phyloP scores from a whole-genome alignment of 2,888 invertebrate species.

The Caenorhabditis sp. region DNA sequence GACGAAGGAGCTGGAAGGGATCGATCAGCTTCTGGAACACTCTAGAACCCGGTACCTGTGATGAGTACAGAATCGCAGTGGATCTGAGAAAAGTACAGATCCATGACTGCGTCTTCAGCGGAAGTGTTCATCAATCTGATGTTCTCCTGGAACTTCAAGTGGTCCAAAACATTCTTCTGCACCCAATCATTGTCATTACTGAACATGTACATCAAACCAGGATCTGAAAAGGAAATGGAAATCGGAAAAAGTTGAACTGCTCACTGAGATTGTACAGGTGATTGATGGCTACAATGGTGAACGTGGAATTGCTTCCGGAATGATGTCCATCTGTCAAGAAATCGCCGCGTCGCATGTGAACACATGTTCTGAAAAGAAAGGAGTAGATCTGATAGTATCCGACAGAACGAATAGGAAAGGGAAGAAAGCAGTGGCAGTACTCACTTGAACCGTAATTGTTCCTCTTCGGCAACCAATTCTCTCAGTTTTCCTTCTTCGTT shows the following conservation, averaged over 20 bases:
- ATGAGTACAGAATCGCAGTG: conserved; percentile 54
- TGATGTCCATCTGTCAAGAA: conserved; percentile 44
- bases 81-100: conserved; percentile 44
- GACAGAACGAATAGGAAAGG: too few relatives aligned
- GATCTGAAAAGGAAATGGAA: conserved; percentile 3
- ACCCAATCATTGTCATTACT: conserved; percentile 42
- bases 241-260: neutral
- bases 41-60: conserved; percentile 20
- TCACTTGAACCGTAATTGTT: conserved; percentile 37
- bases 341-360: conserved; percentile 52
- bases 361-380: conserved; percentile 42
- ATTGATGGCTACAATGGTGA: conserved; percentile 38
- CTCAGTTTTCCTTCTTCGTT: neutral
- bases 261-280: conserved; percentile 34
- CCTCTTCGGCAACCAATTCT: conserved; percentile 1
- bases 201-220: conserved; percentile 32
- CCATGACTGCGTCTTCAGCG: conserved; percentile 24
- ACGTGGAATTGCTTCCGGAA: conserved; percentile 28
- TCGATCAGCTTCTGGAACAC: too few relatives aligned
- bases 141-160: conserved; percentile 20
- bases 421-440: too few relatives aligned
- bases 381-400: neutral
- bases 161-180: neutral
- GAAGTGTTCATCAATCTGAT: conserved; percentile 29
- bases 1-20: conserved; percentile 45